Conservation (phyloP, 2,888 invertebrate species). For the Spodoptera littoralis region DNA sequence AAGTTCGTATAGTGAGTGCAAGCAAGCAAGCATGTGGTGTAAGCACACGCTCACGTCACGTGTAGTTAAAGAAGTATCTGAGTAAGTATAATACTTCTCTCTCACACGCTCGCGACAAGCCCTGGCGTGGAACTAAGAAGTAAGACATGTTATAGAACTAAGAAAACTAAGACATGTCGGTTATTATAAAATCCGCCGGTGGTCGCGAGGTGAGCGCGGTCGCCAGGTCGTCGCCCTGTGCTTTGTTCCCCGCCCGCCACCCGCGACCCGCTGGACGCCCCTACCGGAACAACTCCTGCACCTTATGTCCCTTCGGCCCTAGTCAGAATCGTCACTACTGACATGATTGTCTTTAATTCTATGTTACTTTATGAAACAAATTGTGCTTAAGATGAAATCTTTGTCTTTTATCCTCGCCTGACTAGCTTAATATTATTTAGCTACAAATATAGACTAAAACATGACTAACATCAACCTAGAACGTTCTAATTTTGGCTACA, state of each 20-base stretch:
- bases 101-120: constrained; percentile 8
- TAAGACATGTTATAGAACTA: constrained; percentile 46
- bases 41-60: no score
- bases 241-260: constrained; percentile 76
- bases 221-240: constrained; percentile 76
- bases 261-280: constrained; percentile 45
- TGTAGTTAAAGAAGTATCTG: no score
- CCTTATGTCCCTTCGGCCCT: constrained; percentile 61
- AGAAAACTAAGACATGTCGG: constrained; percentile 52
- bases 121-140: constrained; percentile 2
- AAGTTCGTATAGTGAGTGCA: no score
- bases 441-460: background rate
- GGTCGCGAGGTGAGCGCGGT: constrained; percentile 70
- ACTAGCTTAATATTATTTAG: no score
- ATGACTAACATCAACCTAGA: constrained; percentile 4
- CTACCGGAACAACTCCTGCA: constrained; percentile 61
- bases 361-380: no score
- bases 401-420: no score
- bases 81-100: constrained; percentile 9
- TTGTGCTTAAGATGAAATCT: no score
- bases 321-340: constrained; percentile 57
- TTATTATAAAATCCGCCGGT: constrained; percentile 63
- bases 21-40: no score
- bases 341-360: constrained; percentile 14
- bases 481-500: constrained; percentile 10